Percentiles rank a stretch among this genome's conserved stretches.
phyloP scores from a whole-genome alignment of 2,888 invertebrate genomes.

The Abscondita cerata region DNA sequence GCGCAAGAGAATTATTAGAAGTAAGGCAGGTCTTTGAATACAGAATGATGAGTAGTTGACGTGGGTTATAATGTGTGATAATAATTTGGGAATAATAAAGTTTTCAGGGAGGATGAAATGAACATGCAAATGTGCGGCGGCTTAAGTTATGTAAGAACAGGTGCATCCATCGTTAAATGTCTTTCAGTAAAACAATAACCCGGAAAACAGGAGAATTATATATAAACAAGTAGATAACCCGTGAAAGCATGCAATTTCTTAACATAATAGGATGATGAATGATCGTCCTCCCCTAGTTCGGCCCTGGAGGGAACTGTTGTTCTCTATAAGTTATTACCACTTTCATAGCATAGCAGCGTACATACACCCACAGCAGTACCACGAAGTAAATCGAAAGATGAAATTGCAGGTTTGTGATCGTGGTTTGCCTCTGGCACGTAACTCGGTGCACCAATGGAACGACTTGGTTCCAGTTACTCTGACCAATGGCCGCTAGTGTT shows the following conservation, averaged over 20 bases:
- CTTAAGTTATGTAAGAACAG: slow-evolving; percentile 12
- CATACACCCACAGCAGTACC: slow-evolving; percentile 47
- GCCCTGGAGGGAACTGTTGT: slow-evolving; percentile 45
- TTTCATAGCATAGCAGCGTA: slow-evolving; percentile 34
- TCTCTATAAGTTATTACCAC: slow-evolving; percentile 44
- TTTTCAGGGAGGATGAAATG: no score
- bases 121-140: neutral
- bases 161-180: slow-evolving; percentile 15
- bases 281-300: slow-evolving; percentile 44
- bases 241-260: slow-evolving; percentile 21
- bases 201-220: slow-evolving; percentile 22
- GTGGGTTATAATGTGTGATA: no score
- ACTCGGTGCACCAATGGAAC: slow-evolving; percentile 58
- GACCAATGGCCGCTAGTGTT: slow-evolving; percentile 59
- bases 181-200: slow-evolving; percentile 21
- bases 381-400: slow-evolving; percentile 57
- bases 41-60: no score
- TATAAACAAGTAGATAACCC: slow-evolving; percentile 21
- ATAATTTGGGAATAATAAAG: no score
- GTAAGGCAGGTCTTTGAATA: no score
- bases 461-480: slow-evolving; percentile 51
- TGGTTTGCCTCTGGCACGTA: slow-evolving; percentile 54
- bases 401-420: slow-evolving; percentile 57
- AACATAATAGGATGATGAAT: slow-evolving; percentile 40
- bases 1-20: no score